These are phyloP conservation scores for Poecilus cupreus DNA, from an alignment of 2,888 invertebrate species.

Conservation along the genomic window DNA sequence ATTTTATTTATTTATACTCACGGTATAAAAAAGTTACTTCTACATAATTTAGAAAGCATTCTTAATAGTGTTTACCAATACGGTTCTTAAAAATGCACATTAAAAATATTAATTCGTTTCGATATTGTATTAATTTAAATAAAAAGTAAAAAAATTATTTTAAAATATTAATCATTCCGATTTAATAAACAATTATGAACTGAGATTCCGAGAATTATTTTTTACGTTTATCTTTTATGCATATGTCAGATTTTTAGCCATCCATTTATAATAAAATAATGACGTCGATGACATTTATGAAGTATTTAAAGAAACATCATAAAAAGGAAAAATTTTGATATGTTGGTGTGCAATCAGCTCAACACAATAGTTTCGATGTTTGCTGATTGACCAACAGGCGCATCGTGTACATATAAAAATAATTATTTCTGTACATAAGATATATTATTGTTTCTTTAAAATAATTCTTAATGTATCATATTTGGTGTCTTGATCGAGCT, in stretches of 20 bases:
- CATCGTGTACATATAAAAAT: conserved; percentile 46
- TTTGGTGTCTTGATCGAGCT: conserved; percentile 37
- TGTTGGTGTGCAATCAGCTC: conserved; percentile 9
- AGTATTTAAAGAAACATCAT: neutral
- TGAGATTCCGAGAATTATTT: neutral
- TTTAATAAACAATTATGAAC: neutral
- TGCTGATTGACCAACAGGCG: conserved; percentile 9
- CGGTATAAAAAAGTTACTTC: conserved; percentile 30
- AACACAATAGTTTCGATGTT: neutral
- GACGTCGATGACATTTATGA: neutral
- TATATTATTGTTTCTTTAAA: conserved; percentile 40
- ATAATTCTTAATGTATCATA: conserved; percentile 25
- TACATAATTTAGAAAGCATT: conserved; percentile 3
- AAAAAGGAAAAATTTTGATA: conserved; percentile 16
- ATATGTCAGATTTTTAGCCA: neutral
- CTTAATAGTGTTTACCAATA: neutral
- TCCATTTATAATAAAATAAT: neutral
- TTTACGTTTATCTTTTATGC: neutral
- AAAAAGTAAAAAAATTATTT: neutral
- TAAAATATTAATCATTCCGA: neutral
- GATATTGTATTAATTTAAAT: neutral
- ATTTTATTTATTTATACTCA: conserved; percentile 14
- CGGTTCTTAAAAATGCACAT: conserved; percentile 10
- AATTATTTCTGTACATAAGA: conserved; percentile 48
- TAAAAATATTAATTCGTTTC: conserved; percentile 30